Base-by-base conservation (phyloP, 2,888 invertebrate species). In the Drosophila nigritarsus region DNA sequence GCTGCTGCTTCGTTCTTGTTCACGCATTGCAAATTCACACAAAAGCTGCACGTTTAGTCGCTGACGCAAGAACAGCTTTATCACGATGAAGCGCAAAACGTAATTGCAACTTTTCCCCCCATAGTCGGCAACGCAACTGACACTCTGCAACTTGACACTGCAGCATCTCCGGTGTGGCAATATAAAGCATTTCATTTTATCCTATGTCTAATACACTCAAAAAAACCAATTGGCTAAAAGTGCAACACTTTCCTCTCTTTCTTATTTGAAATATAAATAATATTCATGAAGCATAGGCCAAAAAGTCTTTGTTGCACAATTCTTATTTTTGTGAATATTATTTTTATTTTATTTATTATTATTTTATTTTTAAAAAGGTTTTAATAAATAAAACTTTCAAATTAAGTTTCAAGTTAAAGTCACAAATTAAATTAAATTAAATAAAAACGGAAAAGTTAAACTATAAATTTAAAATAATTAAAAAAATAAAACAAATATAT, bases 21-120 rank as follows among this genome's bases (percentile, higher is more conserved):
- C 74, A 74, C 83, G 80, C 80, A 78, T 68, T 68, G 75, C 83
- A 78, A 78, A 78, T 81, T 78, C 70, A 83, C 63, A 78, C 71
- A 78, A 73, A 73, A 73, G 62, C 77, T 60, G 83, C 60, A 73
- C 68, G 76, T 73, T 76, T 73, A 71, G 71, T 66, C 70, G 50
- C 32, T 30, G 34, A 48, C 49, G 49, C 61, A 55, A 45, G 27
- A 61, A n/a, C 73, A 69, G 73, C 67, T 71, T 81, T 71, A 82
- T 79, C 76, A 65, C 65, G 73, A 68, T 76, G 73, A 55, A 63
- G 58, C 67, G 61, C 71, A 66, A 79, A 82, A 76, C 69, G 65
- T 72, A 79, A 81, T 82, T 76, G 72, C 72, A 77, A 70, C 73
- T 77, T 77, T 73, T 69, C 13, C 55, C 45, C 13, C 51, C 15